Evolutionary conservation across 2,888 invertebrate species (phyloP), one percentile per base, ranked within the genome.

Genomic region (Eulithis prunata): DNA sequence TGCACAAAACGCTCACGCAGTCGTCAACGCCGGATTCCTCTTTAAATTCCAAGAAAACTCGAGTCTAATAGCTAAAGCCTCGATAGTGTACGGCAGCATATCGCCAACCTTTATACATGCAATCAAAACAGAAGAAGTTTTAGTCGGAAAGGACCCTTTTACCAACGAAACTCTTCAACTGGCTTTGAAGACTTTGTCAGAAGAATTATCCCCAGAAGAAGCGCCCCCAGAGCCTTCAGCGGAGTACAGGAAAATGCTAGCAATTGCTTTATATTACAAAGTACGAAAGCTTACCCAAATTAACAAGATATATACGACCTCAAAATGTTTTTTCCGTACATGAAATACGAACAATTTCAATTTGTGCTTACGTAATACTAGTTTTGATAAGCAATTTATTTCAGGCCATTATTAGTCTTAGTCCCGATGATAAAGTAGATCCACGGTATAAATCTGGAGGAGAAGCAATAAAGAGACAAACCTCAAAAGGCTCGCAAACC

Each of bases 1-100:
- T 68, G 95, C 96, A 0, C 96, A 96, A 87, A 96, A 96, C 77
- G 95, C 97, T 0, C 96, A 96, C 75, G 96, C 97, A 0, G 95
- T 95, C 65, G 95, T 97, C 0, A 97, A 97, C 78, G 96, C 96
- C 11, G 97, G 95, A 0, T 96, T 97, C 75, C 85, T 95, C 3
- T 92, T 96, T 58, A 94, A 95, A 80, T 82, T 96, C 49, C 81
- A 88, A 73, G 70, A 84, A 70, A 83, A 94, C 71, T 83, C 86
- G 1, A 85, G 91, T 28, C 1, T 81, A 0, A 72, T 91, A 68
- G 80, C 93, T 69, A 83, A 94, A 60, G 83, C 79, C 0, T 76
- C 82, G 32, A 88, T 88, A 41, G 91, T 96, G 1, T 87, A 90
- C 36, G 92, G 94, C 14, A 90, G 89, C 49, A 89, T 93, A 52